Base-by-base conservation (phyloP, 2,113 vertebrate species). In the Stegostoma tigrinum region DNA sequence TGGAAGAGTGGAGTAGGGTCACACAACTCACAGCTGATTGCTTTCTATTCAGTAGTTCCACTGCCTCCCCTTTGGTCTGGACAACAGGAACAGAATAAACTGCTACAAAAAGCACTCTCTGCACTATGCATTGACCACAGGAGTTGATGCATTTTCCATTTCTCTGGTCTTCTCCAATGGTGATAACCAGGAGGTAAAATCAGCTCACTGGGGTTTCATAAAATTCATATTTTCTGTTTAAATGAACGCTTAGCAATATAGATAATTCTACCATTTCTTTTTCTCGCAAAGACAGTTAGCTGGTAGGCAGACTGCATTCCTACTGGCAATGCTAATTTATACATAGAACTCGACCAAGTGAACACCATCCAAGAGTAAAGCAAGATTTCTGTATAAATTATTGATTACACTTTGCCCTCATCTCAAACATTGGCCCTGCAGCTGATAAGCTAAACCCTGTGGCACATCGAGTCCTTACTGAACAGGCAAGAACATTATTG, bases 401-500 rank as follows among this genome's bases (percentile, higher is more conserved):
- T 96, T 96, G 97, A 97, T 96, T 97, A 96, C 96, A 96, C 97
- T 98, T 97, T 97, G 97, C 96, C 97, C 96, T 97, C 96, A 95
- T 97, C 96, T 97, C 97, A 98, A 97, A 97, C 70, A 96, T 68
- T 96, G 96, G 97, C 97, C 96, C 86, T 45, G 96, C 96, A 96
- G 97, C 97, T 97, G 97, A 97, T 98, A 98, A 97, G 97, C 97
- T 97, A 96, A 97, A 98, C 97, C 97, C 97, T 97, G 97, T 97
- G 97, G 97, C 97, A 97, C 96, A 97, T 97, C 96, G 97, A 97
- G 93, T 96, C 96, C 96, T 97, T 97, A 97, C 97, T 96, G 95
- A 97, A 97, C 97, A 97, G 96, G 96, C 96, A 97, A 96, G 96
- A 97, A 97, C 96, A 97, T 97, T 97, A 97, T 97, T 97, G 97